These are phyloP conservation scores for Herpetotheres cachinnans DNA, from an alignment of 2,113 vertebrate genomes.

Conservation along the genomic window DNA sequence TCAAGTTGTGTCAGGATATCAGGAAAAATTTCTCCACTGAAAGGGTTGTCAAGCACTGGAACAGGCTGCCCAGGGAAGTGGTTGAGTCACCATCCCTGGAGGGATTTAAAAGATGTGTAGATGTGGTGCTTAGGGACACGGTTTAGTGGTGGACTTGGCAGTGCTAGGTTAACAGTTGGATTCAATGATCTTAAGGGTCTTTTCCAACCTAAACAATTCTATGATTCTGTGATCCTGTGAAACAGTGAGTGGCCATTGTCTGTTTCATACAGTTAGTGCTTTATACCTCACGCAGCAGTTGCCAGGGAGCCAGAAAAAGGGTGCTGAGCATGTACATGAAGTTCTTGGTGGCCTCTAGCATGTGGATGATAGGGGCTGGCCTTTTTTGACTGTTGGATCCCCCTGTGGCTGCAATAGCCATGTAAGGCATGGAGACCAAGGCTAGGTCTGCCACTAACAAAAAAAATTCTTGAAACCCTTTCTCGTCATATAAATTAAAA, in stretches of 20 bases:
- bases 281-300: not conserved
- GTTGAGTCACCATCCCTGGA: too few species aligned
- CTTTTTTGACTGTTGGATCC: not conserved
- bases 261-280: not conserved
- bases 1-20: too few species aligned
- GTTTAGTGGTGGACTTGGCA: too few species aligned
- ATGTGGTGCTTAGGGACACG: too few species aligned
- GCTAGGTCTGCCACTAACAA: not conserved
- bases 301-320: not conserved
- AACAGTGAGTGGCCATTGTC: not conserved
- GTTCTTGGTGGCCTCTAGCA: not conserved
- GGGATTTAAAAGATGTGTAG: too few species aligned
- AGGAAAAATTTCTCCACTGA: too few species aligned
- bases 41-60: too few species aligned
- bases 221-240: not conserved
- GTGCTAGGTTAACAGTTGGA: too few species aligned
- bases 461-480: not conserved
- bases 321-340: not conserved
- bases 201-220: not conserved
- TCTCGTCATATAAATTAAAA: not conserved
- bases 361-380: accelerated
- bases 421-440: not conserved
- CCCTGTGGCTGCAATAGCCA: not conserved
- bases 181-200: not conserved
- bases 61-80: too few species aligned